phyloP scores from a whole-genome alignment of 2,113 vertebrate species.

The Myrmophylax atrothorax region DNA sequence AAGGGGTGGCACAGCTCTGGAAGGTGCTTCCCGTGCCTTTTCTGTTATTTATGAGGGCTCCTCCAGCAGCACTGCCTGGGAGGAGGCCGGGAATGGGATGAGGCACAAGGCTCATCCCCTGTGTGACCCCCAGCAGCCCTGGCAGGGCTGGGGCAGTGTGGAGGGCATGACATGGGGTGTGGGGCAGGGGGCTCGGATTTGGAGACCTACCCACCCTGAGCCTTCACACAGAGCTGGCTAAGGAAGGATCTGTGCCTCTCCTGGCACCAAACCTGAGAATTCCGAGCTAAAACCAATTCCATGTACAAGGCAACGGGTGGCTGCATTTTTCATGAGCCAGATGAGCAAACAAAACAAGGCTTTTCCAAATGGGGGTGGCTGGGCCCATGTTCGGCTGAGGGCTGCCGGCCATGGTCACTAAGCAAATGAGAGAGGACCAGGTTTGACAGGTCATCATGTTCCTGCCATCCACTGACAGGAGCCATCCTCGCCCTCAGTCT shows the following conservation, averaged over 20 bases:
- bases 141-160: background rate
- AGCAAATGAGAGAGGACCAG: background rate
- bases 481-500: background rate
- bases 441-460: conserved; percentile 35
- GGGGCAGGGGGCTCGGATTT: accelerated
- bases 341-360: conserved; percentile 33
- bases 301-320: background rate
- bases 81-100: background rate
- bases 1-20: accelerated
- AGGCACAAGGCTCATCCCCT: background rate
- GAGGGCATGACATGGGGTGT: background rate
- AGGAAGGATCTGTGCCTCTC: background rate
- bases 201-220: accelerated
- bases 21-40: background rate
- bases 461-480: background rate
- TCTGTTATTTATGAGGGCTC: background rate
- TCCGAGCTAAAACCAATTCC: conserved; percentile 62
- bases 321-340: conserved; percentile 71
- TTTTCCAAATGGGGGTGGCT: background rate
- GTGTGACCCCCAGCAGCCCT: background rate
- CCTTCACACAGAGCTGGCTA: accelerated
- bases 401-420: background rate
- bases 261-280: conserved; percentile 8
- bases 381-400: accelerated
- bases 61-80: accelerated